Evolutionary conservation across 2,888 invertebrate species (phyloP).

Genomic region (Boloria selene): DNA sequence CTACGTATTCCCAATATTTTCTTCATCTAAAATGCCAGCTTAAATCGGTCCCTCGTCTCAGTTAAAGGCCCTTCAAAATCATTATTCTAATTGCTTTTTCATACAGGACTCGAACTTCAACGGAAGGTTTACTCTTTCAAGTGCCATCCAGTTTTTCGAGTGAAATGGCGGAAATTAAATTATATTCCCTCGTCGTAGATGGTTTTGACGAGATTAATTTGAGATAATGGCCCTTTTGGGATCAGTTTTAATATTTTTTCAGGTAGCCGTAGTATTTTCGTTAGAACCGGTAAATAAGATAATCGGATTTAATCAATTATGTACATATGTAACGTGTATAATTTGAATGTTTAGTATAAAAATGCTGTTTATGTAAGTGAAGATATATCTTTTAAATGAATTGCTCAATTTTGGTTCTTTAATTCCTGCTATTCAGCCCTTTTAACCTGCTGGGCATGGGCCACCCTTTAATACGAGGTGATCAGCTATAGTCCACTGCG

Average conservation of each 20-base stretch:
- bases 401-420: too few species aligned
- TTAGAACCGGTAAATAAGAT: too few species aligned
- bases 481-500: too few species aligned
- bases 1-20: slow-evolving; percentile 16
- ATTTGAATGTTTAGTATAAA: too few species aligned
- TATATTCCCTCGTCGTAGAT: slow-evolving; percentile 61
- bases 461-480: too few species aligned
- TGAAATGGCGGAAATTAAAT: slow-evolving; percentile 76
- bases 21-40: slow-evolving; percentile 14
- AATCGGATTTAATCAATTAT: too few species aligned
- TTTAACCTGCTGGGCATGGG: too few species aligned
- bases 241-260: slow-evolving; percentile 19
- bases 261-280: too few species aligned
- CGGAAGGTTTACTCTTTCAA: slow-evolving; percentile 63
- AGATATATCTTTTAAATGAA: too few species aligned
- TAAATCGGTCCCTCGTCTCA: slow-evolving; percentile 35
- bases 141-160: slow-evolving; percentile 64
- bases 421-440: too few species aligned
- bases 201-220: slow-evolving; percentile 63
- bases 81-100: slow-evolving; percentile 75
- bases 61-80: slow-evolving; percentile 64
- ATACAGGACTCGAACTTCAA: slow-evolving; percentile 59
- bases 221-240: slow-evolving; percentile 55
- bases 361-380: too few species aligned
- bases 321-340: too few species aligned